Evolutionary conservation across 2,113 vertebrate genomes (phyloP).

Genomic region (Charina bottae): DNA sequence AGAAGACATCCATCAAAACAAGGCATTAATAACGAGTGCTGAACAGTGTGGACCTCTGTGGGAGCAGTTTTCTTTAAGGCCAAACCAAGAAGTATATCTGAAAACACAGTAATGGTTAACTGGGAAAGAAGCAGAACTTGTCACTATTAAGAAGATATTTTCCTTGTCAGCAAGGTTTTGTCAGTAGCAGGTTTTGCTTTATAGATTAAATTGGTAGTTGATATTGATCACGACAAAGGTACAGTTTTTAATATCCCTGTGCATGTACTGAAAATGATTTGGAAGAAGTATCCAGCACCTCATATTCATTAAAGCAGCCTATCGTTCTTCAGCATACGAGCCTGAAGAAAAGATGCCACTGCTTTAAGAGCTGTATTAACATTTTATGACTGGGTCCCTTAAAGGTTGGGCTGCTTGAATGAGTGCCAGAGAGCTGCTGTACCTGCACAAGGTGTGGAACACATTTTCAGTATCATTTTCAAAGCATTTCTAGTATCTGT

Average conservation of each 20-base stretch:
- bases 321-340: not conserved
- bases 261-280: not conserved
- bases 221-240: not conserved
- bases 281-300: not conserved
- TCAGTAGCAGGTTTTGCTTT: not conserved
- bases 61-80: not conserved
- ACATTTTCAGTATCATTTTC: not conserved
- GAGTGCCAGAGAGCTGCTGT: not conserved
- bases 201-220: not conserved
- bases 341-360: not conserved
- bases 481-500: not conserved
- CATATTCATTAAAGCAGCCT: not conserved
- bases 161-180: not conserved
- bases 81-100: not conserved
- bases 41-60: not conserved
- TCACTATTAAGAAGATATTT: not conserved
- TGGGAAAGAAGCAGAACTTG: not conserved
- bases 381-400: not conserved
- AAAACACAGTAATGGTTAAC: not conserved
- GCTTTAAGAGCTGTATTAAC: not conserved
- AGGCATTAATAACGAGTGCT: not conserved
- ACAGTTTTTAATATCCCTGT: not conserved
- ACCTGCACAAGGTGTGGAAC: not conserved
- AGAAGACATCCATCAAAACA: not conserved
- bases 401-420: not conserved